phyloP scores from a whole-genome alignment of 92 coral and sea anemone genomes.

The Epizoanthus illoricatus region DNA sequence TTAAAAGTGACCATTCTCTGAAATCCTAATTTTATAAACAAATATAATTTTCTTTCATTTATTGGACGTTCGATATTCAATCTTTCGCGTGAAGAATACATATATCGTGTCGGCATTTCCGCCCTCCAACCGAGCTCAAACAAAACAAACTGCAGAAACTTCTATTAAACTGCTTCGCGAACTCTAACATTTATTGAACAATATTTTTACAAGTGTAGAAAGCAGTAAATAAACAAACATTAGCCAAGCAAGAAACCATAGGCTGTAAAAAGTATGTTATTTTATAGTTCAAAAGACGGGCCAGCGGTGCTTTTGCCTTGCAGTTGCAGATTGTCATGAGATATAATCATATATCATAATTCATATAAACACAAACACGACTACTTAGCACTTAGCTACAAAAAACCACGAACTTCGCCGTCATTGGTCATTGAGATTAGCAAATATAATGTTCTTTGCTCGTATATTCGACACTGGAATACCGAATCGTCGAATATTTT shows the following conservation, averaged over 20 bases:
- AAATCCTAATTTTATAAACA: background rate
- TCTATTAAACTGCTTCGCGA: background rate
- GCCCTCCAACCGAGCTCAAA: background rate
- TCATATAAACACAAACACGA: background rate
- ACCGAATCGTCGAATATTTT: background rate
- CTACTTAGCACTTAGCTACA: background rate
- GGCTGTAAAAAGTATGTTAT: too few species aligned
- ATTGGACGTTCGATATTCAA: background rate
- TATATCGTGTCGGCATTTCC: background rate
- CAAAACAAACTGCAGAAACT: background rate
- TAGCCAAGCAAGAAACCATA: background rate
- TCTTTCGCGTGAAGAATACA: background rate
- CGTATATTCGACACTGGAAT: constrained; percentile 4
- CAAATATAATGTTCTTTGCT: background rate
- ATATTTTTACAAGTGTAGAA: constrained; percentile 2
- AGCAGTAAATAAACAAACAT: constrained; percentile 17
- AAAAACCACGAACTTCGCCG: background rate
- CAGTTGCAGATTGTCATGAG: too few species aligned
- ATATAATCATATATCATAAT: background rate
- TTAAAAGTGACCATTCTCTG: background rate
- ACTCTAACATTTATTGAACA: background rate
- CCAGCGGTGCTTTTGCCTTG: too few species aligned
- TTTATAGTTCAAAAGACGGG: too few species aligned
- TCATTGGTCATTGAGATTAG: background rate
- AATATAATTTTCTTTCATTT: background rate